Percentiles rank a stretch among this genome's conserved stretches.
Evolutionary conservation across 92 coral and sea anemone species (phyloP).

Genomic region (Isaurus tuberculatus): DNA sequence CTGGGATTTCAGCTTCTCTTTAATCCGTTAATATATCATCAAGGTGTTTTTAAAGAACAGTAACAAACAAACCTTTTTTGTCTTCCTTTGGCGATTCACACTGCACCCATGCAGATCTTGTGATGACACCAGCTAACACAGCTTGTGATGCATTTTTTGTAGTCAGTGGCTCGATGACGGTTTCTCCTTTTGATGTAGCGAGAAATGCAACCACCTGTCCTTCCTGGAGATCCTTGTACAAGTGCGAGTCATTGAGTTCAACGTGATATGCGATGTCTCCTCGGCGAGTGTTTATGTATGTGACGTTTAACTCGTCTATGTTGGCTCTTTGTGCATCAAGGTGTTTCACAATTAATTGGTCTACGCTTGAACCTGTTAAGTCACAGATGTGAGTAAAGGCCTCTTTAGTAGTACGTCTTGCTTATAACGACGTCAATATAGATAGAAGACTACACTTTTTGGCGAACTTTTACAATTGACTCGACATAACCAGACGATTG

Average conservation of each 20-base stretch:
- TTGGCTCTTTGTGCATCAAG: constrained; percentile 89
- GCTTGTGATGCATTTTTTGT: constrained; percentile 74
- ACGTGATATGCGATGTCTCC: constrained; percentile 98
- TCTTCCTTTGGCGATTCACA: constrained; percentile 74
- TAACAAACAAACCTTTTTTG: constrained; percentile 74
- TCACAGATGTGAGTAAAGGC: background rate
- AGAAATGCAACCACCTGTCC: constrained; percentile 97
- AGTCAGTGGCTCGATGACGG: constrained; percentile 82
- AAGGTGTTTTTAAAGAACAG: too few relatives aligned
- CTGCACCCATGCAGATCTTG: constrained; percentile 88
- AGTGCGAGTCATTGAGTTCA: constrained; percentile 74
- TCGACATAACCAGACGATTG: too few relatives aligned
- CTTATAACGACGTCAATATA: background rate
- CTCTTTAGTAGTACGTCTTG: background rate
- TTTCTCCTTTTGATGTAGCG: constrained; percentile 72
- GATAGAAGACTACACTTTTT: too few relatives aligned
- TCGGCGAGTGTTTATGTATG: constrained; percentile 66
- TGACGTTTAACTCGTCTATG: constrained; percentile 77
- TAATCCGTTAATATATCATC: too few relatives aligned
- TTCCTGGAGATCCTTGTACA: constrained; percentile 68
- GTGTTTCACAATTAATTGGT: constrained; percentile 77
- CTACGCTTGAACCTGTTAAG: constrained; percentile 48
- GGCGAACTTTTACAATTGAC: too few relatives aligned
- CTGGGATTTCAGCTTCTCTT: too few relatives aligned
- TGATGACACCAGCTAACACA: constrained; percentile 96